Percentiles rank a stretch among this genome's conserved stretches.
Conservation (phyloP, 2,888 invertebrate genomes). For the Drosophila peninsularis region DNA sequence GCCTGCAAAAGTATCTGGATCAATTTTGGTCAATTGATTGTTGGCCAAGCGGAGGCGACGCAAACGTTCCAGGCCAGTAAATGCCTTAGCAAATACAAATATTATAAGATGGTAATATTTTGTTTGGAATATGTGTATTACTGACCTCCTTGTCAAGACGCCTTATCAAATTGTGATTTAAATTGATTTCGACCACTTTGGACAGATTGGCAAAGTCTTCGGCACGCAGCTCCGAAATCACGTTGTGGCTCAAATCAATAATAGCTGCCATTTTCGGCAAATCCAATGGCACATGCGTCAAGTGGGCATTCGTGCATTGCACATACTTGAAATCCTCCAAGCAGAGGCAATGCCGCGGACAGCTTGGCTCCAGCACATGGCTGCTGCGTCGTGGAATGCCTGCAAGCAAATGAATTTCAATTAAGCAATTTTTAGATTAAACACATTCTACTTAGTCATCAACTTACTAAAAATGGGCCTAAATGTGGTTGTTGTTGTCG, state of each 20-base stretch:
- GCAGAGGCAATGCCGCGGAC: conserved; percentile 82
- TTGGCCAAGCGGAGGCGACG: conserved; percentile 82
- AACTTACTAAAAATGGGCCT: conserved; percentile 71
- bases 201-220: conserved; percentile 79
- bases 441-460: background rate
- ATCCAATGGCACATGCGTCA: conserved; percentile 85
- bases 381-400: conserved; percentile 80
- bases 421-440: background rate
- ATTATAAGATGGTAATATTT: background rate
- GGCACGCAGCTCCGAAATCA: conserved; percentile 75
- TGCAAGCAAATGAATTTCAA: conserved; percentile 15
- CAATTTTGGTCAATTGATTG: conserved; percentile 81
- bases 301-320: conserved; percentile 85
- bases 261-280: conserved; percentile 80
- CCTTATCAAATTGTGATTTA: conserved; percentile 78
- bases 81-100: conserved; percentile 72
- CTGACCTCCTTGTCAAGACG: conserved; percentile 78
- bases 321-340: conserved; percentile 80
- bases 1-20: conserved; percentile 81
- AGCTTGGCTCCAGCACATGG: conserved; percentile 79
- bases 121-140: background rate
- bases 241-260: conserved; percentile 83
- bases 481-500: conserved; percentile 70
- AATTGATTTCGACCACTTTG: conserved; percentile 81
- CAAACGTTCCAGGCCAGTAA: conserved; percentile 76